These are phyloP conservation scores for Aphyosemion australe DNA, from an alignment of 2,113 vertebrate species.

Conservation along the genomic window DNA sequence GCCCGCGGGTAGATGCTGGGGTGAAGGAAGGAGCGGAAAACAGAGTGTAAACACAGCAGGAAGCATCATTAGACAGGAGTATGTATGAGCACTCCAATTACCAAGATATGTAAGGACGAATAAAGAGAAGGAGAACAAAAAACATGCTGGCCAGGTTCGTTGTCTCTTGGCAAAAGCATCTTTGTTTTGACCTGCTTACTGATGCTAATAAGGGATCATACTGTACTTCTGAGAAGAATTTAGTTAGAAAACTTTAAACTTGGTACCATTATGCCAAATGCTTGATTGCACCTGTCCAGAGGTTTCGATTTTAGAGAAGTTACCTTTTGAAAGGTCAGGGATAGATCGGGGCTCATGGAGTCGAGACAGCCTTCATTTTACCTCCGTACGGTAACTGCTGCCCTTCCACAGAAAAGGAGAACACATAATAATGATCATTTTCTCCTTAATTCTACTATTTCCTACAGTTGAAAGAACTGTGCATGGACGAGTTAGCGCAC, in stretches of 20 bases:
- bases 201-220: background rate
- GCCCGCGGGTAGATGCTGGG: constrained; percentile 10
- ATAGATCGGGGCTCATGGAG: background rate
- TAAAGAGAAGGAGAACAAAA: background rate
- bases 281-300: background rate
- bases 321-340: constrained; percentile 15
- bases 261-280: background rate
- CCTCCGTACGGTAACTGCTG: background rate
- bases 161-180: background rate
- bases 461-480: background rate
- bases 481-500: constrained; percentile 1
- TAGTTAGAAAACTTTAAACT: background rate
- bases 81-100: constrained; percentile 7
- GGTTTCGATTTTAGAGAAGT: constrained; percentile 8
- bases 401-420: background rate
- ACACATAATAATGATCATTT: background rate
- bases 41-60: constrained; percentile 17
- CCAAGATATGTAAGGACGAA: background rate
- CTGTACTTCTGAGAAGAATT: background rate
- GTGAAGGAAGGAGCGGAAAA: constrained; percentile 2
- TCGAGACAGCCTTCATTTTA: background rate
- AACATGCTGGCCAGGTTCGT: background rate
- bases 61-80: constrained; percentile 5
- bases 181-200: constrained; percentile 1
- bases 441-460: constrained; percentile 1